Evolutionary conservation across 2,888 invertebrate genomes (phyloP).

Genomic region (Chironomus riparius): DNA sequence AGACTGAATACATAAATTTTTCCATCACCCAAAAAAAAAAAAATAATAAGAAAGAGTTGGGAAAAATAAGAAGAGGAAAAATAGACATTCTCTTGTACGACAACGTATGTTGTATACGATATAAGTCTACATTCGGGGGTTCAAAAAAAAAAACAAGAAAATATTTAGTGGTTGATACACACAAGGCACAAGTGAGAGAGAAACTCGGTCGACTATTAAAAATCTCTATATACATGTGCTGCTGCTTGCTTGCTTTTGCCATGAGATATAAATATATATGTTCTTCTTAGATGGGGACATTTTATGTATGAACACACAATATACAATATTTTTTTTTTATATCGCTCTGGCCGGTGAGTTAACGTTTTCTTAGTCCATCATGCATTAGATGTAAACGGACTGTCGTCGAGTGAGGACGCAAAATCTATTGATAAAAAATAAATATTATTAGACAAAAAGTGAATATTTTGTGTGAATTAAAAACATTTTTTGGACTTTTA

Average conservation of each 20-base stretch:
- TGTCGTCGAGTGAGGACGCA: conserved; percentile 43
- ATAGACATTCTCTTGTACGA: no score
- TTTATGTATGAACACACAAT: conserved; percentile 25
- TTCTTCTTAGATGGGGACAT: conserved; percentile 24
- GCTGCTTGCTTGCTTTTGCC: background rate
- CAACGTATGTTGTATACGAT: no score
- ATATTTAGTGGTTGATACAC: background rate
- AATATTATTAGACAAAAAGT: background rate
- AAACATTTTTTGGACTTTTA: conserved; percentile 4
- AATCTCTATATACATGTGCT: conserved; percentile 21
- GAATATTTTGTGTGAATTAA: background rate
- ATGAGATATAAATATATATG: conserved; percentile 11
- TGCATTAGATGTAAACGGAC: conserved; percentile 43
- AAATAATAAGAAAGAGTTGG: no score
- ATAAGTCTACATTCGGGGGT: background rate
- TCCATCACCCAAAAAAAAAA: no score
- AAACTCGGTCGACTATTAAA: conserved; percentile 22
- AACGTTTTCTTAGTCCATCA: conserved; percentile 35
- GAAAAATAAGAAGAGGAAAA: background rate
- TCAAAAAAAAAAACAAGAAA: background rate
- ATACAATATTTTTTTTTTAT: conserved; percentile 16
- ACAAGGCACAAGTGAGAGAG: conserved; percentile 7
- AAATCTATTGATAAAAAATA: conserved; percentile 20
- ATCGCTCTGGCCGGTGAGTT: conserved; percentile 26
- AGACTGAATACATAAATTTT: background rate